These are phyloP conservation scores for Scaptodrosophila latifasciaeformis DNA, from an alignment of 2,888 invertebrate genomes.

Conservation along the genomic window DNA sequence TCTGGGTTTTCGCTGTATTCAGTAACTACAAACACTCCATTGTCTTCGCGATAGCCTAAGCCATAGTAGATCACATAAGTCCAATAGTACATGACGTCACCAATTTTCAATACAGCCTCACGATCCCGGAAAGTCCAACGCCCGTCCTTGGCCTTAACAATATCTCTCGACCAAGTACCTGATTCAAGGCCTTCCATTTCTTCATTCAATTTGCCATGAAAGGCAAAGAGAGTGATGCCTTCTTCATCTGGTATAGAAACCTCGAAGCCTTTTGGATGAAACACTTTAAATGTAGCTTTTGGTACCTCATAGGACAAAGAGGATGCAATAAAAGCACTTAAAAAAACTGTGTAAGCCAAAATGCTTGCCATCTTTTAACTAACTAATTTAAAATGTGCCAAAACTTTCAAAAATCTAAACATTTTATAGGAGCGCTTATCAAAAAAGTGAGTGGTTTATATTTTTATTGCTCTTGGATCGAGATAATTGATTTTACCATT, in stretches of 20 bases:
- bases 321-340: too few relatives aligned
- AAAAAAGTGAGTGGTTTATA: too few relatives aligned
- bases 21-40: slow-evolving; percentile 62
- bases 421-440: too few relatives aligned
- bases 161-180: slow-evolving; percentile 81
- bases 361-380: too few relatives aligned
- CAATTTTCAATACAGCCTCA: slow-evolving; percentile 77
- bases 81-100: slow-evolving; percentile 86
- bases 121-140: slow-evolving; percentile 82
- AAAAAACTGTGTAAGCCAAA: too few relatives aligned
- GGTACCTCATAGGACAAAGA: slow-evolving; percentile 73
- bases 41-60: slow-evolving; percentile 80
- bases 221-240: slow-evolving; percentile 84
- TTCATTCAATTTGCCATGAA: slow-evolving; percentile 84
- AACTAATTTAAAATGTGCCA: too few relatives aligned
- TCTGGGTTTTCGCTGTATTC: slow-evolving; percentile 24
- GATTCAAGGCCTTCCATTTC: slow-evolving; percentile 83
- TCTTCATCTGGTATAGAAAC: slow-evolving; percentile 78
- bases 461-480: too few relatives aligned
- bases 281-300: slow-evolving; percentile 75
- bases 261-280: slow-evolving; percentile 76
- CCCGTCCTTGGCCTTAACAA: slow-evolving; percentile 79
- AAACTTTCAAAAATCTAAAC: too few relatives aligned
- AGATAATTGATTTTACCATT: too few relatives aligned
- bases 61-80: slow-evolving; percentile 83